phyloP scores from a whole-genome alignment of 2,113 vertebrate genomes.

The Centrocercus urophasianus region DNA sequence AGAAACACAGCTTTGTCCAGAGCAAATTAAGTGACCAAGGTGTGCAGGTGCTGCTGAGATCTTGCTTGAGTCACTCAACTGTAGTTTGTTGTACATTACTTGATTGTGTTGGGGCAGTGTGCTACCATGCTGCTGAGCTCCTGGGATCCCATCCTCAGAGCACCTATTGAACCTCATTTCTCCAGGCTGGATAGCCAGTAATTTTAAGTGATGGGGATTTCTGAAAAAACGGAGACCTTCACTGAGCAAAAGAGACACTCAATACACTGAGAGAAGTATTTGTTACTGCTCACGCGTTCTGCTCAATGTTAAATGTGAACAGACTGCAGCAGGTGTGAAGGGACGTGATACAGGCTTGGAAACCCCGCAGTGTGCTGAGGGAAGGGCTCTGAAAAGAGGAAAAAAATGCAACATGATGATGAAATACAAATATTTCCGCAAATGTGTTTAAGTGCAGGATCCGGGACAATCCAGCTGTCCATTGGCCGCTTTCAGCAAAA shows the following conservation, averaged over 20 bases:
- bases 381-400: slow-evolving; percentile 17
- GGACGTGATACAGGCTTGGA: slow-evolving; percentile 16
- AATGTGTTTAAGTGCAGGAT: neutral
- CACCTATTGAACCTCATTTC: neutral
- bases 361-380: neutral
- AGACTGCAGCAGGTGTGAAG: slow-evolving; percentile 8
- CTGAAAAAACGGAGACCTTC: neutral
- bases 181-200: neutral
- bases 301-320: neutral
- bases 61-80: neutral
- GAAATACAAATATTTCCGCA: neutral
- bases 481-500: neutral
- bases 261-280: neutral
- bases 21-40: neutral
- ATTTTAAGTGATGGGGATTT: neutral
- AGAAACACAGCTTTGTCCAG: neutral
- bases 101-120: neutral
- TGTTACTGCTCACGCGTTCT: neutral
- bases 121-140: neutral
- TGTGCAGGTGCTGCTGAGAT: neutral
- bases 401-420: slow-evolving; percentile 27
- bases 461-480: neutral
- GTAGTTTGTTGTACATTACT: neutral
- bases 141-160: neutral
- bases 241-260: neutral